Conservation (phyloP, 2,797 vertebrate species). For the Microchirus variegatus region DNA sequence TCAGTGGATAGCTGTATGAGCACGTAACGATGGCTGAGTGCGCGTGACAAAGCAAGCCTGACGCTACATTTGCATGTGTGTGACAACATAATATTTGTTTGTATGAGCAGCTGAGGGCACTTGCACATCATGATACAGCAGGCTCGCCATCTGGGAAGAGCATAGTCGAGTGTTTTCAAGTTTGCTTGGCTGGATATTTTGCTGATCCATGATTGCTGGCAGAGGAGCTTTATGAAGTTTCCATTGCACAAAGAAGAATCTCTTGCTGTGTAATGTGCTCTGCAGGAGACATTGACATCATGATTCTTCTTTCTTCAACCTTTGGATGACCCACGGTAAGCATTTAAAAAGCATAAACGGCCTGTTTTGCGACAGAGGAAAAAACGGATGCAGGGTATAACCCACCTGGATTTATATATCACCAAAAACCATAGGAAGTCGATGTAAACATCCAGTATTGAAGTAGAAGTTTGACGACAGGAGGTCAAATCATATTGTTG, state of each 20-base stretch:
- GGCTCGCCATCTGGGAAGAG: constrained; percentile 51
- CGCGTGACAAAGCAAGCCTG: constrained; percentile 36
- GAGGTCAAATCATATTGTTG: no score
- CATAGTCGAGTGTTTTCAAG: constrained; percentile 28
- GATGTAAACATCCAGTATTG: no score
- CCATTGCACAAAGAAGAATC: constrained; percentile 33
- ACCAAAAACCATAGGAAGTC: no score
- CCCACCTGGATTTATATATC: no score
- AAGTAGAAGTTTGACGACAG: no score
- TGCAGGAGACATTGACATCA: constrained; percentile 30
- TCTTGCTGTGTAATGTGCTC: constrained; percentile 26
- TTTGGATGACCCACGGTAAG: constrained; percentile 10
- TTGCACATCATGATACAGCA: constrained; percentile 40
- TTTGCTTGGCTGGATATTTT: constrained; percentile 45
- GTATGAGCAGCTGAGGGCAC: constrained; percentile 41
- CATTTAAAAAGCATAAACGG: no score
- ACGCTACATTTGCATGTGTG: constrained; percentile 41
- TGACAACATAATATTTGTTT: constrained; percentile 37
- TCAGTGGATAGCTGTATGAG: constrained; percentile 33
- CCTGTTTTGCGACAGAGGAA: no score
- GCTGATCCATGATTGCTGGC: constrained; percentile 47
- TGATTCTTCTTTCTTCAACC: constrained; percentile 26
- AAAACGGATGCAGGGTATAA: no score
- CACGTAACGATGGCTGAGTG: constrained; percentile 30
- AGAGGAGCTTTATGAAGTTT: constrained; percentile 35